These are phyloP conservation scores for Prunella himalayana DNA, from an alignment of 2,113 vertebrate species.

Conservation along the genomic window DNA sequence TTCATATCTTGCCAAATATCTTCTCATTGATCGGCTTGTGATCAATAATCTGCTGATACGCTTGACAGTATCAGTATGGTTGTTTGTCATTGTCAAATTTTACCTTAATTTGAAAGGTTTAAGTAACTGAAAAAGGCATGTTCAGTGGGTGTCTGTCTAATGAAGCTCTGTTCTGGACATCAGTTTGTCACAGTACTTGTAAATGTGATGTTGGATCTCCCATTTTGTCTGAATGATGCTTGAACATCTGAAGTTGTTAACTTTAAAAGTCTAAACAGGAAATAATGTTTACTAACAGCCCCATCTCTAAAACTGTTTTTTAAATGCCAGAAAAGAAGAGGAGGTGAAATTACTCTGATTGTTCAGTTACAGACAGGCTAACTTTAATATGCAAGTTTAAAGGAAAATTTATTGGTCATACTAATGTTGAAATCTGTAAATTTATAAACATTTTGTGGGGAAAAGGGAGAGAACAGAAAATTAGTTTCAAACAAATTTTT, in stretches of 20 bases:
- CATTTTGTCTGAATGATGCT: not conserved
- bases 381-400: not conserved
- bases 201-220: not conserved
- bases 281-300: not conserved
- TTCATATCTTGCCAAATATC: not conserved
- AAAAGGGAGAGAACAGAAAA: not conserved
- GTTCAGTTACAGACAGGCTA: not conserved
- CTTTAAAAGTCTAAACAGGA: not conserved
- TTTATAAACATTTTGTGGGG: not conserved
- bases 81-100: not conserved
- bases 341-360: not conserved
- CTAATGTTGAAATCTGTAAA: not conserved
- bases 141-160: not conserved
- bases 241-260: not conserved
- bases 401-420: not conserved
- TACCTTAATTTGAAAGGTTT: not conserved
- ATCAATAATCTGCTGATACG: not conserved
- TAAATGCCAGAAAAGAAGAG: not conserved
- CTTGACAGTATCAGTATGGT: not conserved
- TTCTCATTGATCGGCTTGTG: not conserved
- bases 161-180: not conserved
- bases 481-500: not conserved
- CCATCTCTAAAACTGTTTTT: not conserved
- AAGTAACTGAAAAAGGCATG: not conserved
- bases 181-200: fast-evolving